These are phyloP conservation scores for Uloborus plumipes DNA, from an alignment of 2,888 invertebrate genomes.

Conservation along the genomic window DNA sequence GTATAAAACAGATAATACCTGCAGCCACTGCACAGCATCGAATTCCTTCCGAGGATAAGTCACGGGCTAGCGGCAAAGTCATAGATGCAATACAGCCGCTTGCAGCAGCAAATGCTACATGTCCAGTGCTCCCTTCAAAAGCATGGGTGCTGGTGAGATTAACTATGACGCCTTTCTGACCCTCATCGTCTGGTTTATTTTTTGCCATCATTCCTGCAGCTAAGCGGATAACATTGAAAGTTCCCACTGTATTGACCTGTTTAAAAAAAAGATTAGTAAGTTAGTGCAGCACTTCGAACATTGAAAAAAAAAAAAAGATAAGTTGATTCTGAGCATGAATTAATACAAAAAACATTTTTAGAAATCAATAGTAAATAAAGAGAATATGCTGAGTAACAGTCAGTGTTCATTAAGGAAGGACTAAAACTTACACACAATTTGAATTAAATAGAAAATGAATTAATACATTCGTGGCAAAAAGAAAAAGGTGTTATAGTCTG, in stretches of 20 bases:
- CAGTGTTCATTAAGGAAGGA: no score
- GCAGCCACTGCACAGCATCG: slow-evolving; percentile 87
- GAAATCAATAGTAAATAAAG: no score
- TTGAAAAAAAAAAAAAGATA: neutral
- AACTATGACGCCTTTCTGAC: slow-evolving; percentile 91
- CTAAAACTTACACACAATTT: no score
- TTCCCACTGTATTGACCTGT: slow-evolving; percentile 90
- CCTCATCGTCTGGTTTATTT: slow-evolving; percentile 76
- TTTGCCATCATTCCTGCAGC: slow-evolving; percentile 85
- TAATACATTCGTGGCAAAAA: no score
- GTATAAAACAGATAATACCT: slow-evolving; percentile 72
- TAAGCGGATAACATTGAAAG: slow-evolving; percentile 92
- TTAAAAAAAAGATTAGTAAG: slow-evolving; percentile 70
- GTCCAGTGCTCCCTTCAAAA: slow-evolving; percentile 95
- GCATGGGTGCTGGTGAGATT: slow-evolving; percentile 97
- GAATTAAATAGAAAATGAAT: no score
- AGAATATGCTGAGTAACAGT: no score
- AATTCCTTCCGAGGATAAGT: slow-evolving; percentile 84
- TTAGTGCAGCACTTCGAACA: neutral
- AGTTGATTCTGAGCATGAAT: no score
- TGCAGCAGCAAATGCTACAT: slow-evolving; percentile 92
- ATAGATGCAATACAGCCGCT: slow-evolving; percentile 93
- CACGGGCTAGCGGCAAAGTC: slow-evolving; percentile 95
- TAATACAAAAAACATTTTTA: no score
- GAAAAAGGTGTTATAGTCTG: no score